Evolutionary conservation across 2,113 vertebrate species (phyloP).

Genomic region (Plestiodon gilberti): DNA sequence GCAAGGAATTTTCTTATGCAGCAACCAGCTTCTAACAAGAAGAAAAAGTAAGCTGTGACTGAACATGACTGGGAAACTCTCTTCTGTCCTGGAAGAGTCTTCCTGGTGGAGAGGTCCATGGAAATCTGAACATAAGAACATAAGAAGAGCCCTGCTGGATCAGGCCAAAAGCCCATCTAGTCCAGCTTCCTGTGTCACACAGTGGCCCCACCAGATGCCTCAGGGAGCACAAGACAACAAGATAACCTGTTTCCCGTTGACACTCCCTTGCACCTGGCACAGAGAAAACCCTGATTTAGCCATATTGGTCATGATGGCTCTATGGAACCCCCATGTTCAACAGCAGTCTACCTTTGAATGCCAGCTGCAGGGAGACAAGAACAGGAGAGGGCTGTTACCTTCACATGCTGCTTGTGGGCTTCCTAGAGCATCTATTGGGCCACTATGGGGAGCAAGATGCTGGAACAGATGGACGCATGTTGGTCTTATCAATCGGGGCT

Average conservation of each 20-base stretch:
- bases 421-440: not conserved
- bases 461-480: not conserved
- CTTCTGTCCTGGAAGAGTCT: not conserved
- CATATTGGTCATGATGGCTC: not conserved
- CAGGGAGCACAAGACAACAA: too few relatives aligned
- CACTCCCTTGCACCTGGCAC: too few relatives aligned
- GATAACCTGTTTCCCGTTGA: too few relatives aligned
- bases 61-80: not conserved
- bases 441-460: not conserved
- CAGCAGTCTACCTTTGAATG: not conserved
- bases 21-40: not conserved
- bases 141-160: too few relatives aligned
- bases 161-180: too few relatives aligned
- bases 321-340: not conserved
- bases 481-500: not conserved
- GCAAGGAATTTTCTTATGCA: not conserved
- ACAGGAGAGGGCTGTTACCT: not conserved
- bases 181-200: too few relatives aligned
- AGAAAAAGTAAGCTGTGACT: not conserved
- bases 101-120: not conserved
- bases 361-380: not conserved
- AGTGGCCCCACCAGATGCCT: too few relatives aligned
- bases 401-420: not conserved
- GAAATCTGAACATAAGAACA: too few relatives aligned
- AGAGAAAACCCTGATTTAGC: too few relatives aligned